Evolutionary conservation across 1,140 invertebrate species (phyloP).

Genomic region (Drusus annulatus): DNA sequence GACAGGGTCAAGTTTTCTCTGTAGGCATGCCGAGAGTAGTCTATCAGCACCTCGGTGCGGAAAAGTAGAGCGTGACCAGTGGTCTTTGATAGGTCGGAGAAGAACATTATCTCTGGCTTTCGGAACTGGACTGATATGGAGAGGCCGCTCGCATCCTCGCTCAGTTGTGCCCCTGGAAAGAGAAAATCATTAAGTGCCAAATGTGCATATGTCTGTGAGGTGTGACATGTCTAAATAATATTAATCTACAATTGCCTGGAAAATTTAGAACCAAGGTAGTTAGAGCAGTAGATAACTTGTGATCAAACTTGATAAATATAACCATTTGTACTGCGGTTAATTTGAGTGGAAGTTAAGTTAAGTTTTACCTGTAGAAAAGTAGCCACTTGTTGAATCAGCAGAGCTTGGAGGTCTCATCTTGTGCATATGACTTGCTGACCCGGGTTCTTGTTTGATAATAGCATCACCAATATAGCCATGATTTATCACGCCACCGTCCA

Average conservation of each 20-base stretch:
- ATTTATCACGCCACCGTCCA: slow-evolving; percentile 79
- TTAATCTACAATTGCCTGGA: too few species aligned
- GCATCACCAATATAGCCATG: slow-evolving; percentile 77
- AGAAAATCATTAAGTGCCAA: not conserved
- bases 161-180: slow-evolving; percentile 63
- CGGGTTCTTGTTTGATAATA: slow-evolving; percentile 63
- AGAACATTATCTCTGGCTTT: slow-evolving; percentile 85
- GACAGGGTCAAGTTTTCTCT: slow-evolving; percentile 78
- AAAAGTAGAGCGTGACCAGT: slow-evolving; percentile 82
- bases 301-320: too few species aligned
- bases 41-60: slow-evolving; percentile 81
- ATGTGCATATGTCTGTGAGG: not conserved
- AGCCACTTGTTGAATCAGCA: slow-evolving; percentile 74
- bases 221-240: too few species aligned
- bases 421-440: slow-evolving; percentile 60
- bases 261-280: too few species aligned
- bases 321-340: too few species aligned
- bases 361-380: slow-evolving; percentile 69
- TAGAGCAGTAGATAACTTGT: too few species aligned
- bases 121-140: slow-evolving; percentile 81
- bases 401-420: slow-evolving; percentile 64
- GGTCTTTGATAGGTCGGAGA: slow-evolving; percentile 78
- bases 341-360: not conserved
- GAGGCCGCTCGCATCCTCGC: slow-evolving; percentile 71
- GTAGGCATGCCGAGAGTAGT: slow-evolving; percentile 79